Conservation (phyloP, 2,797 vertebrate species). For the Acanthis flammea region DNA sequence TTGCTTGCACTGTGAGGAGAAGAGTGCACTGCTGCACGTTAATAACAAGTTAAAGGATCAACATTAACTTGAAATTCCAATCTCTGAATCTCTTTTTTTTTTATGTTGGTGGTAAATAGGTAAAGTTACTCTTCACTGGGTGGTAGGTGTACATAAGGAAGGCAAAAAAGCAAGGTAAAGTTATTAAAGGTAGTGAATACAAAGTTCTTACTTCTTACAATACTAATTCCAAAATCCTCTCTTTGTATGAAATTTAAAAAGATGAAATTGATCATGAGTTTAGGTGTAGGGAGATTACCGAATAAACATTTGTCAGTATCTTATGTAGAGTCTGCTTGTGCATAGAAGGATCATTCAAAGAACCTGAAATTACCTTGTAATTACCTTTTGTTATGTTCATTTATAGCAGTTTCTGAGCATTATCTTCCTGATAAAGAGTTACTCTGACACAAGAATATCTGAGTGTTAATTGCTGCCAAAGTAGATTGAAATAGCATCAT, state of each 20-base stretch:
- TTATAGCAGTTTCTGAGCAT: neutral
- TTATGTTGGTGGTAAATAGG: neutral
- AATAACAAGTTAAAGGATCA: neutral
- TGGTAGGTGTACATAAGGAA: neutral
- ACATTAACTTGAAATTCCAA: neutral
- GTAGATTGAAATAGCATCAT: neutral
- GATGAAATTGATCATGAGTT: neutral
- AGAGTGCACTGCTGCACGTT: neutral
- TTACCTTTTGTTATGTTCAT: neutral
- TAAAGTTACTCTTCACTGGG: neutral
- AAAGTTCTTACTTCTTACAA: neutral
- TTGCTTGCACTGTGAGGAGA: neutral
- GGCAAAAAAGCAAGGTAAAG: neutral
- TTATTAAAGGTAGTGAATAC: neutral
- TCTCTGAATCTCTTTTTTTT: neutral
- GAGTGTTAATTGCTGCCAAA: neutral
- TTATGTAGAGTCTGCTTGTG: neutral
- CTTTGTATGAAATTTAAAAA: neutral
- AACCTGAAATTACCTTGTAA: neutral
- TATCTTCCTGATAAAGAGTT: neutral
- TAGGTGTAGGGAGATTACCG: neutral
- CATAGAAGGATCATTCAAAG: neutral
- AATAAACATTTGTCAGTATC: neutral
- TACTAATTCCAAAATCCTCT: neutral
- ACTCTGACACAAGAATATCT: neutral